Evolutionary conservation across 1,140 invertebrate genomes (phyloP).

Genomic region (Aphidius gifuensis): DNA sequence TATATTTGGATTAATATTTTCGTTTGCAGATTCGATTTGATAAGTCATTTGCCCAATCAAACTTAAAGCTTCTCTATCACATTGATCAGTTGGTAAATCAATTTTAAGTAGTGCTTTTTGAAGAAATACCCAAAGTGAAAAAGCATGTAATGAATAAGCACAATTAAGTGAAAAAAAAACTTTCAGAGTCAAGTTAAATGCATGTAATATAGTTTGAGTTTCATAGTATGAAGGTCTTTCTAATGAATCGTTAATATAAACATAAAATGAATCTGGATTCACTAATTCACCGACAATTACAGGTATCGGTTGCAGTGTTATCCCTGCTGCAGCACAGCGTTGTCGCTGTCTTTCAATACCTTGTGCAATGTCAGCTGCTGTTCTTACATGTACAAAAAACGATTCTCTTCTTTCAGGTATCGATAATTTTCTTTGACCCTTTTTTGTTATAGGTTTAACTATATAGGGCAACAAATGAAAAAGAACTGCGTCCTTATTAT

Average conservation of each 20-base stretch:
- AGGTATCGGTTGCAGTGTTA: slow-evolving; percentile 12
- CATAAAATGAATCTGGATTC: slow-evolving; percentile 13
- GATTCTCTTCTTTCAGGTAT: slow-evolving; percentile 10
- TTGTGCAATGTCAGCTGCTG: slow-evolving; percentile 10
- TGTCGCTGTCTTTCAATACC: slow-evolving; percentile 7
- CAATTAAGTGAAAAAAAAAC: slow-evolving; percentile 19
- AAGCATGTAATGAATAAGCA: not conserved
- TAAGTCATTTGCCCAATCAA: slow-evolving; percentile 5
- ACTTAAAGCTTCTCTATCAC: slow-evolving; percentile 1
- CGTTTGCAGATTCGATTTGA: not conserved
- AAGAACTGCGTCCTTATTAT: too few species aligned
- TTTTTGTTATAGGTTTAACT: not conserved
- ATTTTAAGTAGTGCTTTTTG: slow-evolving; percentile 20
- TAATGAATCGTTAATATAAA: slow-evolving; percentile 19
- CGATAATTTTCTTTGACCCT: not conserved
- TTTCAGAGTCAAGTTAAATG: slow-evolving; percentile 13
- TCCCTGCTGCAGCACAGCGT: slow-evolving; percentile 3
- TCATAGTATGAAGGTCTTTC: slow-evolving; percentile 15
- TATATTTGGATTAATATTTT: slow-evolving; percentile 4
- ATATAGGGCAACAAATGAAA: not conserved
- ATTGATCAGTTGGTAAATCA: slow-evolving; percentile 12
- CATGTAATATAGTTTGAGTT: slow-evolving; percentile 11
- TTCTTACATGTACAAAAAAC: slow-evolving; percentile 14
- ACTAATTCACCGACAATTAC: slow-evolving; percentile 13
- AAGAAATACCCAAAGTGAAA: slow-evolving; percentile 16